Evolutionary conservation across 2,797 vertebrate species (phyloP).

Genomic region (Chrosomus eos): DNA sequence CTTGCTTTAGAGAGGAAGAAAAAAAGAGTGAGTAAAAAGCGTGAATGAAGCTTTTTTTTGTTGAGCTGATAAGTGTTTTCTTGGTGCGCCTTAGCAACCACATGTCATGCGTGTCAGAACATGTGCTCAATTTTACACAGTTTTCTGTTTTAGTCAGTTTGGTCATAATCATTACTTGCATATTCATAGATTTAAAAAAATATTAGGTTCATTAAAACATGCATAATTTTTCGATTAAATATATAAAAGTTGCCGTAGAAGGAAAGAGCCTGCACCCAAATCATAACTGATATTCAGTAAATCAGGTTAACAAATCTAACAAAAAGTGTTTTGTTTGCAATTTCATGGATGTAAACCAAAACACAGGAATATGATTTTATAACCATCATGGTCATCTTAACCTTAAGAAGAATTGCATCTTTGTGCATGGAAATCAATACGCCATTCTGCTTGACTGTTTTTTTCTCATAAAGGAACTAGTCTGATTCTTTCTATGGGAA

Average conservation of each 20-base stretch:
- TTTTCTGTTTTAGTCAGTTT: not conserved
- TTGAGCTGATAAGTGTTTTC: slow-evolving; percentile 44
- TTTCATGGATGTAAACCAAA: slow-evolving; percentile 1
- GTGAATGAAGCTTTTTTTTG: slow-evolving; percentile 15
- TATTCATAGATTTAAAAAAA: not conserved
- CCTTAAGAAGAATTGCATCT: not conserved
- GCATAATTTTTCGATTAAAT: not conserved
- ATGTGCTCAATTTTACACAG: not conserved
- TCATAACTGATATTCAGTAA: not conserved
- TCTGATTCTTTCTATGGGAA: slow-evolving; percentile 38
- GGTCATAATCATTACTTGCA: not conserved
- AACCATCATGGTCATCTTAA: not conserved
- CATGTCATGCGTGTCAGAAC: not conserved
- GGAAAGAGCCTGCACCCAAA: not conserved
- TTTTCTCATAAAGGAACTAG: slow-evolving; percentile 1
- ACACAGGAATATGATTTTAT: not conserved
- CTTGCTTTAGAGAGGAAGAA: slow-evolving; percentile 12
- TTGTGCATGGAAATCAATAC: not conserved
- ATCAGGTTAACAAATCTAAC: not conserved
- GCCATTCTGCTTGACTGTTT: not conserved
- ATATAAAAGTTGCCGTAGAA: not conserved
- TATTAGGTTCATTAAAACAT: not conserved
- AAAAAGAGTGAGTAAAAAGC: slow-evolving; percentile 5
- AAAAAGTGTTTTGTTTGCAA: not conserved
- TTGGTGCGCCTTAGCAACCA: slow-evolving; percentile 23